Base-by-base conservation (phyloP, 2,888 invertebrate species). In the Dicyrtoma fusca region DNA sequence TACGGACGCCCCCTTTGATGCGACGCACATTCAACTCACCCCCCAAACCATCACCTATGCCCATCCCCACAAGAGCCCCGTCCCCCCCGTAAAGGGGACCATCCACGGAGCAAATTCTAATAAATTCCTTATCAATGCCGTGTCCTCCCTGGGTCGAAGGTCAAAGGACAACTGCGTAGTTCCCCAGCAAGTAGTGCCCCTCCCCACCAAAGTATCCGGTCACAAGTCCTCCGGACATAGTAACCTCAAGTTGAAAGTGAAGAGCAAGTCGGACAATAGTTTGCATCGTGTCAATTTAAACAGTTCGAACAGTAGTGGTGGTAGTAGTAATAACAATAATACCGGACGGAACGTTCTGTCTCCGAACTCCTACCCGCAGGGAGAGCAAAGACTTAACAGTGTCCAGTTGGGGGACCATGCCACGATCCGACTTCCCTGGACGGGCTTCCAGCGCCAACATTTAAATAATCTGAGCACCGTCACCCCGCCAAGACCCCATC, bases 251-350 rank as follows among this genome's bases (percentile, higher is more conserved):
- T n/a, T 80, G 59, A 79, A 76, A 72, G 76, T 73, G 13, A 81
- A 80, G 59, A 79, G 80, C 44, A 81, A 81, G 72, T 81, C 81
- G 23, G 81, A 81, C 71, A 81, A 81, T 75, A 81, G 74, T 75
- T 74, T 81, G 8, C 80, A 81, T 65, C 74, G 80, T 10, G 76
- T 81, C 55, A 76, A 74, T 26, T 66, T 74, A 6, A 73, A 69
- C 10, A 53, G 49, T 34, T 8, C n/a, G 17, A 25, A 26, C 26
- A 11, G n/a, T 21, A 42, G n/a, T 13, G 26, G 8, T 61, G 11
- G 53, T 63, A 11, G 19, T 6, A 26, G n/a, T 53, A 53, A 61
- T 44, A 23, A 19, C 13, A 21, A 34, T 17, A 42, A 51, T 57
- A 17, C 23, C 11, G 45, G 49, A n/a, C 2, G 51, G 25, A 68